Conservation (phyloP, 2,888 invertebrate species). For the Drosophila ezoana region DNA sequence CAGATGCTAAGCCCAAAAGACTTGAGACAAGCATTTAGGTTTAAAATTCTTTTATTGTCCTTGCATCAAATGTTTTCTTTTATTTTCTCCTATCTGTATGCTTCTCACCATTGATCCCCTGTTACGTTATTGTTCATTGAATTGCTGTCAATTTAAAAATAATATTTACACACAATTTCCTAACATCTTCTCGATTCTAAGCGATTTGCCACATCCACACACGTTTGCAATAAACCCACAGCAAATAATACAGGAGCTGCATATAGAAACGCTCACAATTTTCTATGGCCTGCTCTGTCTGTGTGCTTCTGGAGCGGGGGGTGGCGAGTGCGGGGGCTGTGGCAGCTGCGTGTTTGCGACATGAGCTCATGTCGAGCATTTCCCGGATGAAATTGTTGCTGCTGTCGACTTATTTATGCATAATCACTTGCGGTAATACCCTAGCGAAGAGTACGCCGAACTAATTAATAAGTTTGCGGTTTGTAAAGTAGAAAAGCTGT, state of each 20-base stretch:
- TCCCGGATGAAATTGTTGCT: conserved; percentile 51
- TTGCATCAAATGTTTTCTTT: conserved; percentile 1
- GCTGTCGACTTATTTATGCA: conserved; percentile 57
- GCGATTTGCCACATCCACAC: conserved; percentile 30
- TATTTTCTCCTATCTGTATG: conserved; percentile 2
- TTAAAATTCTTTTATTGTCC: conserved; percentile 17
- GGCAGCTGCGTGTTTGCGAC: conserved; percentile 46
- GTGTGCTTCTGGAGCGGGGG: neutral
- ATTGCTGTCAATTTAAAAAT: conserved; percentile 74
- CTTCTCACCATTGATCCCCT: conserved; percentile 46
- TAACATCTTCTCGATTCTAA: conserved; percentile 38
- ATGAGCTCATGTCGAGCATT: conserved; percentile 46
- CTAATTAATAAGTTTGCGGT: neutral
- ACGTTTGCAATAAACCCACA: conserved; percentile 17
- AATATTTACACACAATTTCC: conserved; percentile 70
- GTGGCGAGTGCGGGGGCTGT: neutral
- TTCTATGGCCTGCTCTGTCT: conserved; percentile 17
- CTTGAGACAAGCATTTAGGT: conserved; percentile 13
- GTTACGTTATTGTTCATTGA: conserved; percentile 68
- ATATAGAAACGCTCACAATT: conserved; percentile 62
- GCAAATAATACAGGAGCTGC: conserved; percentile 46
- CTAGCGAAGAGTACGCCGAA: conserved; percentile 15
- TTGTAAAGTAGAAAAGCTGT: neutral
- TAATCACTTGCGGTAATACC: conserved; percentile 46
- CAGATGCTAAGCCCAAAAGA: neutral